Evolutionary conservation across 2,888 invertebrate species (phyloP).

Genomic region (Digitonthophagus gazella): DNA sequence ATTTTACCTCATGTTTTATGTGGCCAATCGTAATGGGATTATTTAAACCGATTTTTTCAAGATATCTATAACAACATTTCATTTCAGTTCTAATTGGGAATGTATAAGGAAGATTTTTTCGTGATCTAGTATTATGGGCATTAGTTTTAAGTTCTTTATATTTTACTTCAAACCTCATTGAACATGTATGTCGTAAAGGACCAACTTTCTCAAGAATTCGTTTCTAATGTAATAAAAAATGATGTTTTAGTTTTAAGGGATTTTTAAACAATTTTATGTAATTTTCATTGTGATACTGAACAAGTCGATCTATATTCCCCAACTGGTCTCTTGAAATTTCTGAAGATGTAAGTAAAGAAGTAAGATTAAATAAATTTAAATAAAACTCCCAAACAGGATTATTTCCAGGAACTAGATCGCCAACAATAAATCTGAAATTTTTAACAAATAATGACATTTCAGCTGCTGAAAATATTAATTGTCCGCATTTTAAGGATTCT

Average conservation of each 20-base stretch:
- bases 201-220: constrained; percentile 23
- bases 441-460: constrained; percentile 38
- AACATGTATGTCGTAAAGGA: constrained; percentile 22
- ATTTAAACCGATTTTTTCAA: constrained; percentile 23
- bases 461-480: constrained; percentile 34
- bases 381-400: constrained; percentile 31
- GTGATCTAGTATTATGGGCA: constrained; percentile 10
- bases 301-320: not conserved
- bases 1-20: not conserved
- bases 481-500: constrained; percentile 29
- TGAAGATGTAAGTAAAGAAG: not conserved
- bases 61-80: constrained; percentile 25
- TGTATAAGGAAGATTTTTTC: constrained; percentile 28
- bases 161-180: no score
- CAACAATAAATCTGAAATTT: constrained; percentile 35
- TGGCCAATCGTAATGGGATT: constrained; percentile 17
- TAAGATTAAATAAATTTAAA: constrained; percentile 26
- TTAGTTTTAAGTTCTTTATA: constrained; percentile 27
- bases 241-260: constrained; percentile 24
- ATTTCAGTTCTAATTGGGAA: constrained; percentile 25
- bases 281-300: no score
- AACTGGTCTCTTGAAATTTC: not conserved
- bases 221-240: constrained; percentile 22
- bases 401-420: constrained; percentile 32
- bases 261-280: no score